Evolutionary conservation across 1,140 invertebrate genomes (phyloP), one percentile per base, ranked within the genome.

Genomic region (Monochamus saltuarius): DNA sequence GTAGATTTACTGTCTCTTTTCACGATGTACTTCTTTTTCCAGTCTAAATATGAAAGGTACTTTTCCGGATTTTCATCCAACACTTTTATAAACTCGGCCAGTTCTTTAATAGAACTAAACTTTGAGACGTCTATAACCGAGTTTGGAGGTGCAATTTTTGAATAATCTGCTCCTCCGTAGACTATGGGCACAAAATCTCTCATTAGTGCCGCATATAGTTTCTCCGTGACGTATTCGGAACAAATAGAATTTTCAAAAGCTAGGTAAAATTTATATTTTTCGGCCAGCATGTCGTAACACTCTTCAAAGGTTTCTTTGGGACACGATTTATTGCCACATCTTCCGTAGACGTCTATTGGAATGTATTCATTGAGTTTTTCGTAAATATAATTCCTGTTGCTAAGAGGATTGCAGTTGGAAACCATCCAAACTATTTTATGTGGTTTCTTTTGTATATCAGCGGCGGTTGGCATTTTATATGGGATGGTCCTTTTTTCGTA

Each of bases 341-440:
- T 60, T n/a, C 90, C 90, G 64, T 83, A 90, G n/a, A 88, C 79
- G 69, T 90, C 86, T 6, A 90, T 81, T 3, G 71, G 29, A 11
- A 89, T 80, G 59, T 79, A 78, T 50, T 83, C 76, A 46, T 79
- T 69, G 4, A 89, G 73, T 60, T 84, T 74, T 34, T 70, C 64
- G 0, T 82, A 83, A 55, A 83, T 80, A 3, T 76, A 55, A 64
- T 85, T 78, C 11, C 88, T 72, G 13, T 75, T 70, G 40, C 82
- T 84, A 1, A 73, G 56, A 0, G 81, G 80, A 8, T 73, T 51
- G 69, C 87, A 89, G 66, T 87, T 83, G 34, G 83, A 84, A 0
- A 83, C 82, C 53, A 87, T 79, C 84, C 84, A 87, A 11, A 81
- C 82, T 6, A 80, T 80, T 50, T 76, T 69, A 61, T 78, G 80